Evolutionary conservation across 2,888 invertebrate species (phyloP), one percentile per base, ranked within the genome.

Genomic region (Cheilosia soror): DNA sequence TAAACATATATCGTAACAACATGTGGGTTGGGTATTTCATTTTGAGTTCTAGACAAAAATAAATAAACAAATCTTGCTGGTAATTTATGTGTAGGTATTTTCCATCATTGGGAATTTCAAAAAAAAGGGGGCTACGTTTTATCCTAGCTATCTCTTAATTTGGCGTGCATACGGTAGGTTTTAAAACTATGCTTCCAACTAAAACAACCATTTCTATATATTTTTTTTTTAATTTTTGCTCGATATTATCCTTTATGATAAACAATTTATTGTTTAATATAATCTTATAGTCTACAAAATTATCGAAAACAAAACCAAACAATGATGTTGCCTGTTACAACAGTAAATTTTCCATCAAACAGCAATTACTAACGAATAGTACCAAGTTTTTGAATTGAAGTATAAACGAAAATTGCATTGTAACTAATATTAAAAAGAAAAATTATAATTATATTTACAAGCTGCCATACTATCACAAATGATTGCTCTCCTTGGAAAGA

Each of bases 391-490:
- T 58, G 40, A 63, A 58, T 31, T 53, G 1, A 42, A 51, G 25
- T 37, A 20, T 20, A 76, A 78, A 83, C 82, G 82, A 83, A 83
- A 83, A 83, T 83, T 83, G 78, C 72, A 68, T 53, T 66, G 29
- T 51, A 58, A 47, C 37, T 57, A 29, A 49, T 29, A 37, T 55
- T 31, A 63, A 62, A 31, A 15, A 37, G 11, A 2, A 33, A 51
- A 9, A 9, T 20, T 20, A 20, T 5, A 55, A 27, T 47, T 62
- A 53, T 77, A 69, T 77, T 27, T 69, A 77, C 60, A 77, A 69
- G 55, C 57, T 69, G 44, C 29, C 40, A 66, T 27, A 53, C 37
- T 49, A 37, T 51, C 27, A 29, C 25, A 49, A 33, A 49, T 7
- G 42, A 62, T 47, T 55, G 29, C 4, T 47, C 20, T 44, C 57